phyloP scores from a whole-genome alignment of 2,113 vertebrate genomes.

The Maccullochella peelii region DNA sequence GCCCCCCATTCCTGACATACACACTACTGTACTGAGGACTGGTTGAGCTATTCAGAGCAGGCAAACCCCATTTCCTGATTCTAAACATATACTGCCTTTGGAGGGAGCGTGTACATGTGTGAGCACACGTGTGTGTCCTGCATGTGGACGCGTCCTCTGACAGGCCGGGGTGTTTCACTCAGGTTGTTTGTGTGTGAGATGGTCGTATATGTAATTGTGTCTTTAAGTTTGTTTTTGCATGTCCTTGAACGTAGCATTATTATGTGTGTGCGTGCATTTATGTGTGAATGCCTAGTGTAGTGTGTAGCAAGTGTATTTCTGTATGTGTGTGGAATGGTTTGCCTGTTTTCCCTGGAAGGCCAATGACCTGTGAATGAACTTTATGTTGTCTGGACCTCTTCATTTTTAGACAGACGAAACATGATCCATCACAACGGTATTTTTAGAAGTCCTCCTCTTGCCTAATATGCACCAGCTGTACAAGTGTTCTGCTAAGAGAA shows the following conservation, averaged over 20 bases:
- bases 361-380: slow-evolving; percentile 87
- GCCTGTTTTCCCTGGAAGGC: slow-evolving; percentile 86
- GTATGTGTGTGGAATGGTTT: slow-evolving; percentile 1
- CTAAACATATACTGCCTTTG: slow-evolving; percentile 79
- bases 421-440: slow-evolving; percentile 83
- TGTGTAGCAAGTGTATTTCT: not conserved
- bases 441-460: slow-evolving; percentile 87
- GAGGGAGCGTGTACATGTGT: slow-evolving; percentile 33
- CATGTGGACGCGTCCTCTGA: slow-evolving; percentile 2
- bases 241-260: not conserved
- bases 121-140: not conserved
- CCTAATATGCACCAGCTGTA: slow-evolving; percentile 77
- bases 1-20: slow-evolving; percentile 81
- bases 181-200: not conserved
- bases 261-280: not conserved
- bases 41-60: slow-evolving; percentile 85
- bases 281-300: not conserved
- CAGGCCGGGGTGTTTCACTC: not conserved
- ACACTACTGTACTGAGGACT: slow-evolving; percentile 69
- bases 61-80: slow-evolving; percentile 82
- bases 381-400: slow-evolving; percentile 86
- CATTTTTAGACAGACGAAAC: slow-evolving; percentile 84
- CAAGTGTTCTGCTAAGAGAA: slow-evolving; percentile 31
- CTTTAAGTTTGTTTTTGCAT: not conserved
- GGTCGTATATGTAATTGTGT: not conserved